Percentiles rank a stretch among this genome's conserved stretches.
These are phyloP conservation scores for Adelognathus sp. DNA, from an alignment of 2,888 invertebrate genomes.

Conservation along the genomic window DNA sequence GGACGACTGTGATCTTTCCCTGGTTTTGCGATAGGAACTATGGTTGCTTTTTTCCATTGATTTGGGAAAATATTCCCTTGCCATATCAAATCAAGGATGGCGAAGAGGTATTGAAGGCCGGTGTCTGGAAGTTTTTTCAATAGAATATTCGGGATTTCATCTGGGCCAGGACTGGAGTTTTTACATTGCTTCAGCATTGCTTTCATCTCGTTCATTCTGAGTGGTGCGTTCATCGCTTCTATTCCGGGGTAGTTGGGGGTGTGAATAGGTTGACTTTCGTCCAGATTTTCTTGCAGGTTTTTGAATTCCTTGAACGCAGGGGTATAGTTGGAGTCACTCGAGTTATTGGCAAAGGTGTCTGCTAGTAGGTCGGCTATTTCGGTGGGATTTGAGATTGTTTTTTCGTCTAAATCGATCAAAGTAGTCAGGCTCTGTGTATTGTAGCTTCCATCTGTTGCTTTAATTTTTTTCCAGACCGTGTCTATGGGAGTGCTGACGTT, in stretches of 20 bases:
- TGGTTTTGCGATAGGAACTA: slow-evolving; percentile 44
- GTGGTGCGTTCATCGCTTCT: neutral
- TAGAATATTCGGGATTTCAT: slow-evolving; percentile 35
- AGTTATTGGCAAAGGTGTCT: neutral
- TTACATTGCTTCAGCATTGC: neutral
- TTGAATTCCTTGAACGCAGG: neutral
- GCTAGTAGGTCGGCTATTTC: neutral
- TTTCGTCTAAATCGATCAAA: neutral
- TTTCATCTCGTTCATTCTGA: neutral
- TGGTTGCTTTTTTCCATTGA: slow-evolving; percentile 37
- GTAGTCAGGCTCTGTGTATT: neutral
- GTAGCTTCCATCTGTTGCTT: neutral
- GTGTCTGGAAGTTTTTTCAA: slow-evolving; percentile 22
- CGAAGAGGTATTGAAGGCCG: neutral
- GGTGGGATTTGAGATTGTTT: neutral
- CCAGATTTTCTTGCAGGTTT: neutral
- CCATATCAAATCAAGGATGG: slow-evolving; percentile 33
- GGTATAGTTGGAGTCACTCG: neutral
- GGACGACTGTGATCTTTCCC: neutral
- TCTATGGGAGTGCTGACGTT: neutral
- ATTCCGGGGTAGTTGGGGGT: neutral
- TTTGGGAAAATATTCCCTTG: slow-evolving; percentile 13
- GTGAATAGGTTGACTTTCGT: neutral
- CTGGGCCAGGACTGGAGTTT: slow-evolving; percentile 47
- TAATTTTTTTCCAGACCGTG: neutral